phyloP scores from a whole-genome alignment of 2,797 vertebrate species.

The Coilia nasus region DNA sequence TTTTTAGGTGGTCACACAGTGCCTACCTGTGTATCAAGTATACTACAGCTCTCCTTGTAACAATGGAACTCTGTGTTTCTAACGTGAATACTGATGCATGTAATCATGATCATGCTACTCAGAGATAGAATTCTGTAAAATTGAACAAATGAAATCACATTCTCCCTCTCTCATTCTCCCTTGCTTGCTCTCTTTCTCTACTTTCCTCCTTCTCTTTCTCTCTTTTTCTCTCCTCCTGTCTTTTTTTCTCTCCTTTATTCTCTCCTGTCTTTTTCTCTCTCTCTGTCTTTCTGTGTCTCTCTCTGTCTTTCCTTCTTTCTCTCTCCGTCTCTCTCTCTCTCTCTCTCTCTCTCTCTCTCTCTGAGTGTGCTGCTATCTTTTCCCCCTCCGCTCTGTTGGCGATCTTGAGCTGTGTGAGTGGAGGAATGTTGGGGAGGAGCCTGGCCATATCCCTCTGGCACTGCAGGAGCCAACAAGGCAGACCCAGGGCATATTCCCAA shows the following conservation, averaged over 20 bases:
- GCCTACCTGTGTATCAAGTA: too few species aligned
- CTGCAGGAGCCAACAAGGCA: constrained; percentile 54
- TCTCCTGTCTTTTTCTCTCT: neutral
- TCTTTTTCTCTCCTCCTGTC: neutral
- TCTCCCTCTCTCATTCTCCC: neutral
- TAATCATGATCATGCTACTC: neutral
- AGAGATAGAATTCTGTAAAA: constrained; percentile 20
- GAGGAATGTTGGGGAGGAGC: constrained; percentile 64
- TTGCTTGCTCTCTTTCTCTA: neutral
- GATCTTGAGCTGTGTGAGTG: constrained; percentile 49
- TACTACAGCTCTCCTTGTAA: neutral
- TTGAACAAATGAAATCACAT: constrained; percentile 1
- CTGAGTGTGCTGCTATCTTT: constrained; percentile 27
- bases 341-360: constrained; percentile 32
- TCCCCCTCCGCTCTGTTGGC: constrained; percentile 26
- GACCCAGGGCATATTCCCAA: constrained; percentile 39
- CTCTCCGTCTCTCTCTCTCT: neutral
- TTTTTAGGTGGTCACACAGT: too few species aligned
- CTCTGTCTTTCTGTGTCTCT: constrained; percentile 29
- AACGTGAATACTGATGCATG: neutral
- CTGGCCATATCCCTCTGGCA: constrained; percentile 51
- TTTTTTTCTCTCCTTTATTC: neutral
- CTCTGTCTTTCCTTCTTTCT: neutral
- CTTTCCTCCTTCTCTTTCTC: constrained; percentile 18
- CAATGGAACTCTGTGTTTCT: neutral